These are phyloP conservation scores for Semotilus atromaculatus DNA, from an alignment of 2,797 vertebrate genomes.

Conservation along the genomic window DNA sequence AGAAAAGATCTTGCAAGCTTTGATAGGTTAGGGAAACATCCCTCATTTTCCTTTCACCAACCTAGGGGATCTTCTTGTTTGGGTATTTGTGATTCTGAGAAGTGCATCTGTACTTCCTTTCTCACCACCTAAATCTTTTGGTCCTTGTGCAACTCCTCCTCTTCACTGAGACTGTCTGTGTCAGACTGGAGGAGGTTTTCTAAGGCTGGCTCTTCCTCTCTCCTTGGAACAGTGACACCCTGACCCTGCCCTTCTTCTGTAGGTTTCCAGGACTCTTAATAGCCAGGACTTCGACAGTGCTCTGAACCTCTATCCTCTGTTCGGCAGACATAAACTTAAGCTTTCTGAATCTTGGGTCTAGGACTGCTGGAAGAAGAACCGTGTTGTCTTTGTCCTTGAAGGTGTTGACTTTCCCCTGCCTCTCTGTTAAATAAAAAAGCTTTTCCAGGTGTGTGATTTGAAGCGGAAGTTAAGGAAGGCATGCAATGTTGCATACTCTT, in stretches of 20 bases:
- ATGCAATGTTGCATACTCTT: too few species aligned
- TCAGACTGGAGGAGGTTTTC: constrained; percentile 15
- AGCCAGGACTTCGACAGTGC: not conserved
- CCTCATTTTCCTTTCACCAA: constrained; percentile 35
- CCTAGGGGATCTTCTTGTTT: constrained; percentile 26
- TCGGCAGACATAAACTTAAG: not conserved
- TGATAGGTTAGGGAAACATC: constrained; percentile 33
- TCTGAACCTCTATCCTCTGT: not conserved
- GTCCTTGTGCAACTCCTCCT: not conserved
- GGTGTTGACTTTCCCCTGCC: too few species aligned
- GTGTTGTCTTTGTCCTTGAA: not conserved
- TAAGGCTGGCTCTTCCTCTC: not conserved
- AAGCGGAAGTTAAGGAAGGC: too few species aligned
- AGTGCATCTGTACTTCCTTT: constrained; percentile 29
- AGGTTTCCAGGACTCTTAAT: not conserved
- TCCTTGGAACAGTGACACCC: not conserved
- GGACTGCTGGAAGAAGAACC: not conserved
- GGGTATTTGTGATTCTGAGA: constrained; percentile 6
- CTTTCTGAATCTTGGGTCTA: constrained; percentile 21
- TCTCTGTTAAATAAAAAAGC: too few species aligned
- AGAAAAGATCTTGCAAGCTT: constrained; percentile 33
- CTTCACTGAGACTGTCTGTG: constrained; percentile 5
- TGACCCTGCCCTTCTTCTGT: not conserved
- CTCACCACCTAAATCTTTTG: constrained; percentile 32
- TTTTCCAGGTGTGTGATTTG: too few species aligned